These are phyloP conservation scores for Xenopus borealis DNA, from an alignment of 2,113 vertebrate genomes.

Conservation along the genomic window DNA sequence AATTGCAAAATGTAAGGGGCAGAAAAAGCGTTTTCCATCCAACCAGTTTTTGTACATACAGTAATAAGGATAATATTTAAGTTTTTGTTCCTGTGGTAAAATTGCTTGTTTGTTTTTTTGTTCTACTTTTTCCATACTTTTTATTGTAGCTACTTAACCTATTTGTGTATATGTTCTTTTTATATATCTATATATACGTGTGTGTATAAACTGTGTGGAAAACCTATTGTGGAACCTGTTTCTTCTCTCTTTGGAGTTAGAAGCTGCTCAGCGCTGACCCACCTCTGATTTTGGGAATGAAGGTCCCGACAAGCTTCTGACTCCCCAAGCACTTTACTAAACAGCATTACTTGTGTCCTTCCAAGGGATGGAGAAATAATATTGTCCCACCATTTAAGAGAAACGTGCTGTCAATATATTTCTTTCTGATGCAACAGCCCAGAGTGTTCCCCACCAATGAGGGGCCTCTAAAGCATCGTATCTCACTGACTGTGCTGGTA, in stretches of 20 bases:
- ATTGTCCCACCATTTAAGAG: background rate
- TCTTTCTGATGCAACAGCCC: no score
- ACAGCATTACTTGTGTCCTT: background rate
- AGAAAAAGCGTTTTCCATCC: slow-evolving; percentile 69
- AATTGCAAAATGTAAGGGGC: slow-evolving; percentile 27
- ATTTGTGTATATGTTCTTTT: slow-evolving; percentile 54
- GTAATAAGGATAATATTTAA: slow-evolving; percentile 81
- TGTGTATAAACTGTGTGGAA: slow-evolving; percentile 1
- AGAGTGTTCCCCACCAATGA: no score
- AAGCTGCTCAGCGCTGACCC: slow-evolving; percentile 1
- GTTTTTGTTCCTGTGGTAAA: slow-evolving; percentile 85
- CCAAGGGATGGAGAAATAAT: background rate
- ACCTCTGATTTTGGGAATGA: no score
- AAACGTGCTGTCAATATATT: background rate
- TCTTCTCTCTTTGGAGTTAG: background rate
- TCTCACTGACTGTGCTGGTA: no score
- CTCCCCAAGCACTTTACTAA: slow-evolving; percentile 1
- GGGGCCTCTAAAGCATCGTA: no score
- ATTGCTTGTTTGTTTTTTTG: slow-evolving; percentile 68
- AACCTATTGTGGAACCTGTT: slow-evolving; percentile 7
- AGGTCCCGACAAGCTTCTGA: background rate
- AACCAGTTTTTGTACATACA: slow-evolving; percentile 74
- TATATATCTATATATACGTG: slow-evolving; percentile 48
- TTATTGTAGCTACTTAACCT: slow-evolving; percentile 33
- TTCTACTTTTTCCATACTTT: slow-evolving; percentile 46